Conservation (phyloP, 2,888 invertebrate genomes). For the Allophyes oxyacanthae region DNA sequence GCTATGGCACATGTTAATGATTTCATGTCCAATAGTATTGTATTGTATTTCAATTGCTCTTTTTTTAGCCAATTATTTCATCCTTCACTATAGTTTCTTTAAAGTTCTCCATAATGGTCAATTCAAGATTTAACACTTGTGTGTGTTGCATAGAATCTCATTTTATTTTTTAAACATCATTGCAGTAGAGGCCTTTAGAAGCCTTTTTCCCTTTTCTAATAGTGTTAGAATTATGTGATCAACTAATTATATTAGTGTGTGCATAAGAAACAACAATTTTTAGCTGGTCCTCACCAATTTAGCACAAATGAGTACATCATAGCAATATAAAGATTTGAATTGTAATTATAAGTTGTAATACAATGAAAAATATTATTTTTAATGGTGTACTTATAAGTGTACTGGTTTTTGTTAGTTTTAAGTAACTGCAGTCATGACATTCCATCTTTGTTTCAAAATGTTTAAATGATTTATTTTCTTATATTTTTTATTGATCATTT, state of each 20-base stretch:
- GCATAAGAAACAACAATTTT: not conserved
- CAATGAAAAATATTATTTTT: constrained; percentile 27
- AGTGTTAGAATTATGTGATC: constrained; percentile 12
- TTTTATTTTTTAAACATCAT: constrained; percentile 13
- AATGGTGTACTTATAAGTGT: constrained; percentile 46
- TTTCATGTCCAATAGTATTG: not conserved
- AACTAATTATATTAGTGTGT: not conserved
- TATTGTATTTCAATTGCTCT: not conserved
- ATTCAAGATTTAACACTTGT: constrained; percentile 13
- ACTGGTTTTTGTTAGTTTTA: constrained; percentile 36
- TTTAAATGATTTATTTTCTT: constrained; percentile 53
- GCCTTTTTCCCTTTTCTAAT: constrained; percentile 14
- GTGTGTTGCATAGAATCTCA: constrained; percentile 48
- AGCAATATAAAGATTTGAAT: constrained; percentile 26
- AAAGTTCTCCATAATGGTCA: constrained; percentile 2
- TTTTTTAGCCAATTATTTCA: constrained; percentile 9
- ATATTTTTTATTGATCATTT: constrained; percentile 33
- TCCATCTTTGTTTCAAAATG: constrained; percentile 48
- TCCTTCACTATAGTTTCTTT: constrained; percentile 20
- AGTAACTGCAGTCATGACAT: constrained; percentile 46
- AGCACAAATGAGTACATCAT: constrained; percentile 52
- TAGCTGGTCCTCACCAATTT: constrained; percentile 17
- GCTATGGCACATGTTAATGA: constrained; percentile 2
- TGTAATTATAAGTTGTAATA: constrained; percentile 24
- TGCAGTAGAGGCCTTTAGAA: constrained; percentile 14